phyloP scores from a whole-genome alignment of 2,888 invertebrate species.

The Oasisia sp. region DNA sequence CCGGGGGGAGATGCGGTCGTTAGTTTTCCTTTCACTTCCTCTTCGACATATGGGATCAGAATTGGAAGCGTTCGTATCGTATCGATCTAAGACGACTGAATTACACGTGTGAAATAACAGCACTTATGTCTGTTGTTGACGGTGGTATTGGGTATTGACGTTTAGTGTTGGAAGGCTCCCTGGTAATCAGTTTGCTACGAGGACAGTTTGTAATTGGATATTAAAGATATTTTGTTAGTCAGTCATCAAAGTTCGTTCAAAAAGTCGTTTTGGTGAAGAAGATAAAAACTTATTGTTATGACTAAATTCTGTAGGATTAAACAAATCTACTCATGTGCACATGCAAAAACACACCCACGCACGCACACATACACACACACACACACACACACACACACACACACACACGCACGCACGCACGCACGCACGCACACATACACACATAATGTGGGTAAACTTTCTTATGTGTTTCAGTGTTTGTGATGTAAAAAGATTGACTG shows the following conservation, averaged over 20 bases:
- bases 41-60: not conserved
- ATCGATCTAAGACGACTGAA: not conserved
- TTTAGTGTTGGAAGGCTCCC: not conserved
- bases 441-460: too few relatives aligned
- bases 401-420: too few relatives aligned
- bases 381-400: too few relatives aligned
- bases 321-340: too few relatives aligned
- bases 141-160: not conserved
- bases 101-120: not conserved
- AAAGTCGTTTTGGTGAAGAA: not conserved
- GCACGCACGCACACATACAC: too few relatives aligned
- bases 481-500: too few relatives aligned
- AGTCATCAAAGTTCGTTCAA: not conserved
- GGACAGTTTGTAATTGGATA: not conserved
- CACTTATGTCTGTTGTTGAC: not conserved
- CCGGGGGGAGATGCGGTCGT: not conserved
- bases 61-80: not conserved
- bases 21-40: constrained; percentile 1
- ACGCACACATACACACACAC: too few relatives aligned
- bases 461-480: too few relatives aligned
- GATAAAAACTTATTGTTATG: too few relatives aligned
- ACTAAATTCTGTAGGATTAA: too few relatives aligned
- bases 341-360: too few relatives aligned
- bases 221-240: not conserved
- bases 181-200: not conserved